phyloP scores from a whole-genome alignment of 2,797 vertebrate genomes.

The Pipistrellus nathusii region DNA sequence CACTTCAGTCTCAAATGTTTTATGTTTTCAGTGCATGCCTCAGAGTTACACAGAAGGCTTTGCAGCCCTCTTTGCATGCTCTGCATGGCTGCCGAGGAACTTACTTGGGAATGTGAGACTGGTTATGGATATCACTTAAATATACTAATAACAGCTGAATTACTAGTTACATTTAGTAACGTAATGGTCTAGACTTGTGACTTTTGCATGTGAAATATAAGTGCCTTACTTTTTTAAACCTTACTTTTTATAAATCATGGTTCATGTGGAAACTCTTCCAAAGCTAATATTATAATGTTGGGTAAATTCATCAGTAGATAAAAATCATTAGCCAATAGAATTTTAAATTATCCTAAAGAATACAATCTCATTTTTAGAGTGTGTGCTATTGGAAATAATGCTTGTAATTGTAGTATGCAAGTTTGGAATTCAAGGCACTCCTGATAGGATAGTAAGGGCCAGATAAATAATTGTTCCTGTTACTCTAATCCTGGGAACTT shows the following conservation, averaged over 20 bases:
- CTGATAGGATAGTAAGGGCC: slow-evolving; percentile 38
- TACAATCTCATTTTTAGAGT: slow-evolving; percentile 37
- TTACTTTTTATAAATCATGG: background rate
- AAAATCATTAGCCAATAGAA: slow-evolving; percentile 2
- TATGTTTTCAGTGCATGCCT: background rate
- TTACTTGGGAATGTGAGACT: background rate
- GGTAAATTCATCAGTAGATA: background rate
- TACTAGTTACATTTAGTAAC: background rate
- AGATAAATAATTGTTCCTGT: slow-evolving; percentile 68
- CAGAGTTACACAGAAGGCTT: too few species aligned
- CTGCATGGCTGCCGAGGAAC: background rate
- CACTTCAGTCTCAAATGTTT: background rate
- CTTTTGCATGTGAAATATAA: background rate
- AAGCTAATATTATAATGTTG: background rate
- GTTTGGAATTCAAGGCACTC: slow-evolving; percentile 12
- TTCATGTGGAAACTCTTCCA: background rate
- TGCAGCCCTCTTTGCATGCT: background rate
- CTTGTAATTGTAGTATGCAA: slow-evolving; percentile 32
- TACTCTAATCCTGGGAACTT: slow-evolving; percentile 59
- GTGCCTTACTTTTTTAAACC: background rate
- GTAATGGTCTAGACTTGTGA: background rate
- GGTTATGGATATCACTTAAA: background rate
- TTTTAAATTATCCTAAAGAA: slow-evolving; percentile 52
- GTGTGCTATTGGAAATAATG: slow-evolving; percentile 25
- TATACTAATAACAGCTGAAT: background rate